Evolutionary conservation across 2,797 vertebrate species (phyloP), one percentile per base, ranked within the genome.

Genomic region (Mormyrus hasselquistii): DNA sequence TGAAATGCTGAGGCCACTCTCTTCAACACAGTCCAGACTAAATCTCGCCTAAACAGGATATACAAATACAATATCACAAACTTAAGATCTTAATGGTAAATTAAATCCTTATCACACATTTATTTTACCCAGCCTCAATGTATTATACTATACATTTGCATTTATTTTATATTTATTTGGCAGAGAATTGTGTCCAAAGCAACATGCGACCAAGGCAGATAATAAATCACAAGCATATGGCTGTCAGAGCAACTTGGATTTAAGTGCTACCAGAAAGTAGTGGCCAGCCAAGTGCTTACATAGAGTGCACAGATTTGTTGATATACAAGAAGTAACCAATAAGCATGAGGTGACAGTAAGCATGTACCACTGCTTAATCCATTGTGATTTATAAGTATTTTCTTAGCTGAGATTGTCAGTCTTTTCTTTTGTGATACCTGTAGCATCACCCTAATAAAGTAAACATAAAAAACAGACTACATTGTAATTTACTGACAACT

Each of bases 1-100:
- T 1, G 97, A 97, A 92, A 99, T 95, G 88, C 97, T 97, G 90
- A 97, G 93, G 0, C 90, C 92, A 1, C 86, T 76, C 0, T 95
- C 94, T 16, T 95, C 94, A 55, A 92, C 91, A 0, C 89, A 93
- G 44, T 96, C 96, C 84, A 94, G 92, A 0, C 90, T 95, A 38
- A 93, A 52, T 0, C 91, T 89, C 53, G 95, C 96, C 96, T 97
- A 90, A 1, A 53, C 85, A 19, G 0, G 10, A 14, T 2, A 89
- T 29, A 62, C 29, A 89, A n/a, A 86, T 76, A 19, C 34, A 38
- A 62, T 0, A 62, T 55, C 16, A 22, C 86, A 84, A 49, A 41
- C 59, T 65, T 55, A 25, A 79, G 22, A 87, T 19, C 12, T 12
- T 34, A 29, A 34, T n/a, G 87, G 41, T 12, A 52, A 84, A 52